Conservation (phyloP, 2,888 invertebrate genomes). For the Ophraella communa region DNA sequence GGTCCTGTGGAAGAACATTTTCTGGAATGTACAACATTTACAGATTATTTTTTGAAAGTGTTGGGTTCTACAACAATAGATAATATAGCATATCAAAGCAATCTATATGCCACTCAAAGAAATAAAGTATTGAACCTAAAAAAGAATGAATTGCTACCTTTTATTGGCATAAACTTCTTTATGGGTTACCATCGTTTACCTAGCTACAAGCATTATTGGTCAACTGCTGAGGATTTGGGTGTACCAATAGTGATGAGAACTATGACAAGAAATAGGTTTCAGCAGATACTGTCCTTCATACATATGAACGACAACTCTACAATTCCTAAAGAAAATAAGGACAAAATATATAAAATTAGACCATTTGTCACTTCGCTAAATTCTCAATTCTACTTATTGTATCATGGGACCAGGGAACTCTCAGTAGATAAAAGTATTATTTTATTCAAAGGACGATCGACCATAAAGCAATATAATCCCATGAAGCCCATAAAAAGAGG, state of each 20-base stretch:
- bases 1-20: too few relatives aligned
- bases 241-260: slow-evolving; percentile 2
- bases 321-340: slow-evolving; percentile 15
- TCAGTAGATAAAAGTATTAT: slow-evolving; percentile 21
- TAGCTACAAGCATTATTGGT: background rate
- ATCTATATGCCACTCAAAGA: too few relatives aligned
- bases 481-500: slow-evolving; percentile 16
- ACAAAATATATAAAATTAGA: slow-evolving; percentile 19
- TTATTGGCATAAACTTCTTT: slow-evolving; percentile 3
- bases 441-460: slow-evolving; percentile 14
- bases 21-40: too few relatives aligned
- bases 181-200: slow-evolving; percentile 9
- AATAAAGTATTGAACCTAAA: background rate
- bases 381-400: slow-evolving; percentile 8
- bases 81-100: too few relatives aligned
- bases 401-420: slow-evolving; percentile 6
- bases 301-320: slow-evolving; percentile 15
- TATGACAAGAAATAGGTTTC: slow-evolving; percentile 16
- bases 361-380: slow-evolving; percentile 11
- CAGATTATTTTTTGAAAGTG: too few relatives aligned
- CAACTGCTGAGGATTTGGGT: background rate
- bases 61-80: too few relatives aligned
- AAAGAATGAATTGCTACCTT: background rate
- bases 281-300: slow-evolving; percentile 12
- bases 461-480: too few relatives aligned